These are phyloP conservation scores for Shinisaurus crocodilurus DNA, from an alignment of 2,113 vertebrate genomes.

Conservation along the genomic window DNA sequence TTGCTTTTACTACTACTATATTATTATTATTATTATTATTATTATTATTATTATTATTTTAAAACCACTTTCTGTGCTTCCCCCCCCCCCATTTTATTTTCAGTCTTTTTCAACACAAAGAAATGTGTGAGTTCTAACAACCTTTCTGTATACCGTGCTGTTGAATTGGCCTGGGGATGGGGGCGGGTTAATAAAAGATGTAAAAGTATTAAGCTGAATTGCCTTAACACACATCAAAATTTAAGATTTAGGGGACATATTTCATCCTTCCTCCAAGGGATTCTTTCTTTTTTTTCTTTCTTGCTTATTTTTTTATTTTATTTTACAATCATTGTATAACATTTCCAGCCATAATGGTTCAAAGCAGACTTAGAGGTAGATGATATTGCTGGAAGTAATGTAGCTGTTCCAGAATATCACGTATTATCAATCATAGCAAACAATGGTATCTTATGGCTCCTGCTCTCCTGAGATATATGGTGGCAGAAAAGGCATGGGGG, in stretches of 20 bases:
- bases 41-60: background rate
- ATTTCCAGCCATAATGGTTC: background rate
- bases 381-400: background rate
- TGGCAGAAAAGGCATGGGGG: background rate
- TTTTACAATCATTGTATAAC: background rate
- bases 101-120: conserved; percentile 10
- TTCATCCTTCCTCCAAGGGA: background rate
- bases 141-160: background rate
- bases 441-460: too few species aligned
- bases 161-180: background rate
- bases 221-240: background rate
- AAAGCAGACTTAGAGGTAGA: background rate
- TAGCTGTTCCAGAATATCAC: background rate
- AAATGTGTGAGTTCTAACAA: conserved; percentile 3
- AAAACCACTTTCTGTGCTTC: background rate
- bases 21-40: background rate
- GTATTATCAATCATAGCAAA: background rate
- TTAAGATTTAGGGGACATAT: background rate
- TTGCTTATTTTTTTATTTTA: background rate
- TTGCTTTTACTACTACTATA: conserved; percentile 2
- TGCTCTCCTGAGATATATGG: background rate
- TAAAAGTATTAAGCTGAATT: background rate
- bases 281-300: background rate
- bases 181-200: too few species aligned
- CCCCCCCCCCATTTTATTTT: background rate